Base-by-base conservation (phyloP, 1,140 invertebrate species). In the Solenopsis fugax region DNA sequence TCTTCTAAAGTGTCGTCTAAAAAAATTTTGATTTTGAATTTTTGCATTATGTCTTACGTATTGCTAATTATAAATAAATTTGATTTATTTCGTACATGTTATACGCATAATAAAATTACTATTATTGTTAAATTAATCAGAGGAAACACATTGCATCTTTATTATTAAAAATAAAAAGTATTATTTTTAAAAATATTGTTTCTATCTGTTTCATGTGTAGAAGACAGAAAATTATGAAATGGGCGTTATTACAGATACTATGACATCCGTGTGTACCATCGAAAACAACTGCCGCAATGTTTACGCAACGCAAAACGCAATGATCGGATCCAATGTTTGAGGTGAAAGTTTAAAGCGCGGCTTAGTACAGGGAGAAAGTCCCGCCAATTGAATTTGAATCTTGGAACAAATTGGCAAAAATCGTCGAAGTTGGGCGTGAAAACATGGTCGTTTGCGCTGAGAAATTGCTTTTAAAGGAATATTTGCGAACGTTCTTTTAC, bases 341-440 rank as follows among this genome's bases (percentile, higher is more conserved):
- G 54, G 86, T 84, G 86, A 88, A 88, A 77, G 71, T 64, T 64
- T 29, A 10, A 21, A 84, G 52, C 12, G 10, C 62, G 37, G n/a
- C 48, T 78, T 65, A 45, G 18, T 21, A 1, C 13, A 6, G 48
- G 69, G 86, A 69, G 87, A 88, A 88, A 85, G 77, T 82, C 1
- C 1, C 9, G 13, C 10, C 29, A 82, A 75, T 69, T 50, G 41
- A 69, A 50, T 69, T 84, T 78, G 45, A 65, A 78, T 78, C 58
- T 65, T 48, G 24, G 24, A 21, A 34, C 29, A 65, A 64, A 78
- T 34, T 78, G 29, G n/a, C 10, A 12, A 48, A 65, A 64, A 64
- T 65, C 24, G 21, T 62, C 10, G 18, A 65, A 65, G 5, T 64
- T 65, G 3, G n/a, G 24, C 18, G 13, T 50, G 18, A 65, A 65